Conservation (phyloP, 2,888 invertebrate genomes). For the Pantelozetes paolii region DNA sequence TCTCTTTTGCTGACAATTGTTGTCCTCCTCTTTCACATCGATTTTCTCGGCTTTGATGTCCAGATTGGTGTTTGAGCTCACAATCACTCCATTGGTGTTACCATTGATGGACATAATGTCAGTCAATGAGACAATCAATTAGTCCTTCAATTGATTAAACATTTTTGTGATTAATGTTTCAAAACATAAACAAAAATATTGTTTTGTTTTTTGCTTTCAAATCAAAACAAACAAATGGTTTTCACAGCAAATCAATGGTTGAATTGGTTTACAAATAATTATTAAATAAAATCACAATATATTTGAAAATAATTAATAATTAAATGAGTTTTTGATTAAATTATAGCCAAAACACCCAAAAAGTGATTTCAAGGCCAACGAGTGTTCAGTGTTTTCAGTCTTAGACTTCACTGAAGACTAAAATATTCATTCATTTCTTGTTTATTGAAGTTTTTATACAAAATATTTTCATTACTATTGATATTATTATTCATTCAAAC, state of each 20-base stretch:
- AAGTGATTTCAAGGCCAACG: slow-evolving; percentile 30
- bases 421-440: slow-evolving; percentile 22
- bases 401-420: slow-evolving; percentile 34
- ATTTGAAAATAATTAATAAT: background rate
- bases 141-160: background rate
- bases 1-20: background rate
- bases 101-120: slow-evolving; percentile 24
- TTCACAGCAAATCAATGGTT: no score
- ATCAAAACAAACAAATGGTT: slow-evolving; percentile 3
- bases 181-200: background rate
- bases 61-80: background rate
- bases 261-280: background rate
- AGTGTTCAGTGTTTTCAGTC: no score
- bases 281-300: background rate
- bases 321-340: background rate
- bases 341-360: slow-evolving; percentile 6
- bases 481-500: background rate
- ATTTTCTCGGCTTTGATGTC: background rate
- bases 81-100: slow-evolving; percentile 13
- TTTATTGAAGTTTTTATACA: background rate
- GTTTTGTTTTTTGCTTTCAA: slow-evolving; percentile 1
- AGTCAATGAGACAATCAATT: background rate
- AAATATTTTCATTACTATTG: background rate
- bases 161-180: background rate
- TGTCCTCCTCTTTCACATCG: background rate